These are phyloP conservation scores for Leuctra nigra DNA, from an alignment of 2,888 invertebrate genomes.

Conservation along the genomic window DNA sequence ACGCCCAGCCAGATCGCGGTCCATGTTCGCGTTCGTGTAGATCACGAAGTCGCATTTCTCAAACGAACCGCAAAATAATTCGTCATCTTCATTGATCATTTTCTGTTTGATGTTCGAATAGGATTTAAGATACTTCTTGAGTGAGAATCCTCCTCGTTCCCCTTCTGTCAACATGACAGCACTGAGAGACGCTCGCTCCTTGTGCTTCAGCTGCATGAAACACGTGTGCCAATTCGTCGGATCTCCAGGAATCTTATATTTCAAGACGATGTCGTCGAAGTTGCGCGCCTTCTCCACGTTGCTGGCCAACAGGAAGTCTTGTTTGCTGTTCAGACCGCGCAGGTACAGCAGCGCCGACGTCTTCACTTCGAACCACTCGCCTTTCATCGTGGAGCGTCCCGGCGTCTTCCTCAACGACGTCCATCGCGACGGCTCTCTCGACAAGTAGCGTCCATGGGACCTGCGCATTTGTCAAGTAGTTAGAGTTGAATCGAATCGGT, in stretches of 20 bases:
- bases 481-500: too few species aligned
- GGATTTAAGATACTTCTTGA: constrained; percentile 4
- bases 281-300: constrained; percentile 12
- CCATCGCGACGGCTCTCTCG: too few species aligned
- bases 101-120: constrained; percentile 9
- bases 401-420: constrained; percentile 15
- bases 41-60: constrained; percentile 13
- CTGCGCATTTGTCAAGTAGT: too few species aligned
- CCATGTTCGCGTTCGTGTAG: constrained; percentile 6
- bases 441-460: too few species aligned
- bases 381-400: constrained; percentile 13
- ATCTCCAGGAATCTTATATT: neutral
- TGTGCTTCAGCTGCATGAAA: constrained; percentile 15
- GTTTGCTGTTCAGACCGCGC: constrained; percentile 13
- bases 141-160: constrained; percentile 6
- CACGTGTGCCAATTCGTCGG: neutral
- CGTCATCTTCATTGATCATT: neutral
- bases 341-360: constrained; percentile 14
- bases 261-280: constrained; percentile 16
- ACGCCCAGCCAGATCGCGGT: neutral
- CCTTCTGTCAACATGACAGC: neutral
- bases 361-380: constrained; percentile 16
- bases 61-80: neutral
- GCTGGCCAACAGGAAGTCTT: constrained; percentile 10
- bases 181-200: constrained; percentile 8